phyloP scores from a whole-genome alignment of 2,113 vertebrate genomes.

The Eupsittula cactorum region DNA sequence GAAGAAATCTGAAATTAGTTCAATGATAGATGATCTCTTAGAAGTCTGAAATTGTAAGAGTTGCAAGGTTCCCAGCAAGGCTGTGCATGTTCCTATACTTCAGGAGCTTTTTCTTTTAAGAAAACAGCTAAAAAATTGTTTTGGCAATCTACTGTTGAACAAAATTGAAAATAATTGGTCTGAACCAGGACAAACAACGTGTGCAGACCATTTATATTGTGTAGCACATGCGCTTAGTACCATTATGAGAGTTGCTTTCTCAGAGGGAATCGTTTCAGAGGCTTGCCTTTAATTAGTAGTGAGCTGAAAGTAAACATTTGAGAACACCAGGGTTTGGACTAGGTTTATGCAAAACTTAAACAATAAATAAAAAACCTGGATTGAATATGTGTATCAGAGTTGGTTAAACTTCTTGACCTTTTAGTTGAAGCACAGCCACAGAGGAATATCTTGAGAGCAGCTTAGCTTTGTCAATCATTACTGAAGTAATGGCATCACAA shows the following conservation, averaged over 20 bases:
- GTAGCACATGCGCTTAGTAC: not conserved
- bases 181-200: not conserved
- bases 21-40: constrained; percentile 14
- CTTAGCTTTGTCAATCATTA: constrained; percentile 74
- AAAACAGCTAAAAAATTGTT: constrained; percentile 19
- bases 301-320: not conserved
- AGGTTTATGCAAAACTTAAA: constrained; percentile 1
- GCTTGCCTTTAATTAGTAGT: not conserved
- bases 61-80: not conserved
- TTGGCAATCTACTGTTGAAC: not conserved
- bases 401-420: constrained; percentile 42
- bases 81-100: not conserved
- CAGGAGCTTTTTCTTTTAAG: constrained; percentile 5
- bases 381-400: not conserved
- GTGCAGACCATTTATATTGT: not conserved
- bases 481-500: constrained; percentile 39
- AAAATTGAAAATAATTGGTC: not conserved
- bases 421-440: constrained; percentile 26
- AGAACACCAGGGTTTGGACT: not conserved
- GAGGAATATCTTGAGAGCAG: constrained; percentile 21
- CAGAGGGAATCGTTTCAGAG: not conserved
- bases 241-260: constrained; percentile 4
- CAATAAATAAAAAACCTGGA: constrained; percentile 2
- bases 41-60: constrained; percentile 31
- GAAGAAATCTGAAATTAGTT: constrained; percentile 41